phyloP scores from a whole-genome alignment of 2,113 vertebrate genomes.

The Aspiorhynchus laticeps region DNA sequence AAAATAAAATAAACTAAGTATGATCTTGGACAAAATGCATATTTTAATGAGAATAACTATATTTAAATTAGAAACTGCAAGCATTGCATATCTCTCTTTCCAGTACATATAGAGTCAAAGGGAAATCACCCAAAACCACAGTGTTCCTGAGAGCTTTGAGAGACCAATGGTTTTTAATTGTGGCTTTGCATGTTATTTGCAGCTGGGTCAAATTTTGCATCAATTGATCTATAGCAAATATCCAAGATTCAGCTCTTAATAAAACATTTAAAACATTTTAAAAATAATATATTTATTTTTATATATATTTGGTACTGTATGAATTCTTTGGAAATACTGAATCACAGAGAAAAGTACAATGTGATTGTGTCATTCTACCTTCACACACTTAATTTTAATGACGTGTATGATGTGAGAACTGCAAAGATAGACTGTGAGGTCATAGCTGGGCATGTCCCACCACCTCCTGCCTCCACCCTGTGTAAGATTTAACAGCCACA shows the following conservation, averaged over 20 bases:
- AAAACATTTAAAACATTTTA: no score
- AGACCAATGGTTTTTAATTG: background rate
- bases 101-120: background rate
- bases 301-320: background rate
- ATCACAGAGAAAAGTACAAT: background rate
- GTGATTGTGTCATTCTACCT: background rate
- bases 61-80: background rate
- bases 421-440: slow-evolving; percentile 23
- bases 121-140: background rate
- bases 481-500: slow-evolving; percentile 10
- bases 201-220: slow-evolving; percentile 21
- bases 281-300: no score
- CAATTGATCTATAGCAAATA: no score
- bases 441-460: background rate
- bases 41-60: background rate
- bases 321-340: background rate
- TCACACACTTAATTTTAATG: background rate
- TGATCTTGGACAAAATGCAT: background rate
- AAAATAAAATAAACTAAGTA: no score
- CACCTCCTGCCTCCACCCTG: slow-evolving; percentile 22
- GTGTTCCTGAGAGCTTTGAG: background rate
- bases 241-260: background rate
- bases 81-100: background rate
- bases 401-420: background rate
- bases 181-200: slow-evolving; percentile 8